A percentile compares a stretch with the other conserved stretches of the same genome.
Conservation (phyloP, 2,888 invertebrate genomes). For the Leucania comma region DNA sequence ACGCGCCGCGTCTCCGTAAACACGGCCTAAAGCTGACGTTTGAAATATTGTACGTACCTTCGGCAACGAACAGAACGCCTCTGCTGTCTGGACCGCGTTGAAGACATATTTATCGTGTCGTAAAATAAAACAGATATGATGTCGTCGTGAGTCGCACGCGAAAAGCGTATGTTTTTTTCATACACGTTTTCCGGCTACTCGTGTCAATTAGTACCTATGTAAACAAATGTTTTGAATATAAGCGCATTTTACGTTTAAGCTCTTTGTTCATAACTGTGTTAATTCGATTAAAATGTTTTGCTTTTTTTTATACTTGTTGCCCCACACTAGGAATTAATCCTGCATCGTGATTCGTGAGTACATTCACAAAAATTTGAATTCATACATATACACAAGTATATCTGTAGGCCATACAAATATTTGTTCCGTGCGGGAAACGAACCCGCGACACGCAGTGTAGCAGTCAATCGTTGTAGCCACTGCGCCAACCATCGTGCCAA, state of each 20-base stretch:
- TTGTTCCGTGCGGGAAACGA: too few relatives aligned
- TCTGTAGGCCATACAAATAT: too few relatives aligned
- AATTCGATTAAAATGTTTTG: not conserved
- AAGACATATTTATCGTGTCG: constrained; percentile 39
- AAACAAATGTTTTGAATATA: constrained; percentile 26
- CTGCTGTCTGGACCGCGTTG: constrained; percentile 36
- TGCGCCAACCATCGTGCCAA: too few relatives aligned
- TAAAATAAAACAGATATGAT: constrained; percentile 34
- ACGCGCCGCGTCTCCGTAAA: too few relatives aligned
- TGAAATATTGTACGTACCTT: constrained; percentile 36
- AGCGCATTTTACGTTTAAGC: not conserved
- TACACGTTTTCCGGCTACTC: not conserved
- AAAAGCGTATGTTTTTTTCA: constrained; percentile 4
- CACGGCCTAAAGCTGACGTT: constrained; percentile 37
- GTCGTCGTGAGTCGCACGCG: constrained; percentile 8
- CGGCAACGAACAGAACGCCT: constrained; percentile 34
- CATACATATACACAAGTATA: too few relatives aligned
- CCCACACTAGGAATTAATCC: too few relatives aligned
- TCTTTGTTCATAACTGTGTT: constrained; percentile 14
- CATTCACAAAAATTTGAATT: too few relatives aligned
- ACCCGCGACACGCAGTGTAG: too few relatives aligned
- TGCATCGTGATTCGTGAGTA: too few relatives aligned
- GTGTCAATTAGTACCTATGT: constrained; percentile 14
- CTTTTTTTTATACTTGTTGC: not conserved
- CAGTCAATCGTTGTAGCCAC: too few relatives aligned